A percentile compares a stretch with the other conserved stretches of the same genome.
phyloP scores from a whole-genome alignment of 2,888 invertebrate species.

The Mallateleia sp. region DNA sequence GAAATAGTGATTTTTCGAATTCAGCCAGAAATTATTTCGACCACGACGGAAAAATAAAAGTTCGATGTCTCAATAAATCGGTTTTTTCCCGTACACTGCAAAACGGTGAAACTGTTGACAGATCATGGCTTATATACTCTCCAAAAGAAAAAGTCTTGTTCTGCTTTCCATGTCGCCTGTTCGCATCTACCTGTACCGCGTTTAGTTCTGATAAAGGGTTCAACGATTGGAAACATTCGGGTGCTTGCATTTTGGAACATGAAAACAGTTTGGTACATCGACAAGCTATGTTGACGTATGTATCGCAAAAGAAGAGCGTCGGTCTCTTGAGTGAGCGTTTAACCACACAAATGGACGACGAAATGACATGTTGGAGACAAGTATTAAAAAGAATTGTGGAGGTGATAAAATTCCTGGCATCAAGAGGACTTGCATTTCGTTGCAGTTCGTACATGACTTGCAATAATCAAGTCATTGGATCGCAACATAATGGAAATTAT shows the following conservation, averaged over 20 bases:
- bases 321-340: constrained; percentile 16
- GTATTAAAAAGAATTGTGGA: constrained; percentile 29
- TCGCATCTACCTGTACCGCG: neutral
- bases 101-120: constrained; percentile 21
- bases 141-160: constrained; percentile 17
- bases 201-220: constrained; percentile 17
- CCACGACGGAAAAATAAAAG: constrained; percentile 20
- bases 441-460: no score
- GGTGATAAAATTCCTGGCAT: constrained; percentile 26
- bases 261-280: constrained; percentile 13
- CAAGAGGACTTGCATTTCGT: constrained; percentile 36
- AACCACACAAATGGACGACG: constrained; percentile 6
- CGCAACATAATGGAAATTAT: constrained; percentile 82
- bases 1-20: constrained; percentile 13
- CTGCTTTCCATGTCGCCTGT: constrained; percentile 32
- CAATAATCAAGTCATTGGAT: constrained; percentile 30
- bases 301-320: constrained; percentile 5
- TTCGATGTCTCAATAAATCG: neutral
- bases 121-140: constrained; percentile 40
- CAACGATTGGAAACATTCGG: constrained; percentile 46
- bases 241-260: neutral
- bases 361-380: constrained; percentile 33
- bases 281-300: constrained; percentile 21
- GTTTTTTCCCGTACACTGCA: constrained; percentile 19
- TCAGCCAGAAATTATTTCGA: constrained; percentile 11